A percentile compares a stretch with the other conserved stretches of the same genome.
Conservation (phyloP, 2,113 vertebrate genomes). For the Galemys pyrenaicus region DNA sequence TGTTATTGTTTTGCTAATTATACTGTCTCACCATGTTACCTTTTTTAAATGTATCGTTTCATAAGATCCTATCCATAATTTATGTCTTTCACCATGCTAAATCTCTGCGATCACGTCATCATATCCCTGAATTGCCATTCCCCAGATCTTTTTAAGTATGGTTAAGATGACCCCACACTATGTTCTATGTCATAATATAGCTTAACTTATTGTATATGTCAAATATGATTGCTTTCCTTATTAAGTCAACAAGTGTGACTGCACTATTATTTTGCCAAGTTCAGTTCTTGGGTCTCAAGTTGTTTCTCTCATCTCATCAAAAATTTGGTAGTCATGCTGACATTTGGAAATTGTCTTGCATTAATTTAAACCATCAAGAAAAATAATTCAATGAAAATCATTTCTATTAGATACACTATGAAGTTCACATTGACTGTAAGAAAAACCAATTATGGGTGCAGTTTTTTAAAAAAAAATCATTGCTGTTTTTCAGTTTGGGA, state of each 20-base stretch:
- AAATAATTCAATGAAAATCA: slow-evolving; percentile 39
- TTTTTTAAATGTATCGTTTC: neutral
- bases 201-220: neutral
- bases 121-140: neutral
- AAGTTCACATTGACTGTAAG: neutral
- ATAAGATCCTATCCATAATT: neutral
- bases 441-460: neutral
- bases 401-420: neutral
- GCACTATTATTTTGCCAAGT: neutral
- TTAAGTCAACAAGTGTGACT: neutral
- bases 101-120: neutral
- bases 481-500: neutral
- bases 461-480: neutral
- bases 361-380: neutral
- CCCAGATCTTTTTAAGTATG: neutral
- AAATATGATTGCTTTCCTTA: neutral
- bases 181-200: neutral
- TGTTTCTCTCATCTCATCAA: neutral
- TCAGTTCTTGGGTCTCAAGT: neutral
- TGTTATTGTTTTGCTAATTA: neutral
- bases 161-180: neutral
- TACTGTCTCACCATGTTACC: neutral
- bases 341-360: slow-evolving; percentile 35
- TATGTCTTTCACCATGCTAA: neutral
- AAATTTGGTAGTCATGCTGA: neutral